Evolutionary conservation across 1,140 invertebrate genomes (phyloP).

Genomic region (Caenorhabditis tropicalis): DNA sequence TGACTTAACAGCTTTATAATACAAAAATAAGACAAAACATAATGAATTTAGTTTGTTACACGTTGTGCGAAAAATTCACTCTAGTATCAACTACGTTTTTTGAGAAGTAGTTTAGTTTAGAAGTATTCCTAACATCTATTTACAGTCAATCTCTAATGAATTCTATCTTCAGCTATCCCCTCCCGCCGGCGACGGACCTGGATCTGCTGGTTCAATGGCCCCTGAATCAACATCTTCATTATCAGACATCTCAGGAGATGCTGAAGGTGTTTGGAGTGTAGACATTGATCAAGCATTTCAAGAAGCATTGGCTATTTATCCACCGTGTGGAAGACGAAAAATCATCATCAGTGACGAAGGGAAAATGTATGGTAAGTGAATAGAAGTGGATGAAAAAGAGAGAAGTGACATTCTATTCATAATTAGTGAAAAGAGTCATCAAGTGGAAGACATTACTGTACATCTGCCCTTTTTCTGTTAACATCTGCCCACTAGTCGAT

Average conservation of each 20-base stretch:
- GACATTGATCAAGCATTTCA: slow-evolving; percentile 98
- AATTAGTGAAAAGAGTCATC: slow-evolving; percentile 26
- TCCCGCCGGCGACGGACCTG: slow-evolving; percentile 34
- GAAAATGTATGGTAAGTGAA: slow-evolving; percentile 99
- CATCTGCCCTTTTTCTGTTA: not conserved
- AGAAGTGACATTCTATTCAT: slow-evolving; percentile 23
- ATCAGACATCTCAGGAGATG: slow-evolving; percentile 84
- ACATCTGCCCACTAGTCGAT: not conserved
- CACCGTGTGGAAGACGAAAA: slow-evolving; percentile 96
- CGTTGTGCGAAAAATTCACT: too few relatives aligned
- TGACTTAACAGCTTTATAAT: not conserved
- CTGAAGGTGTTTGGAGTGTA: slow-evolving; percentile 98
- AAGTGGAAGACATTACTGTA: slow-evolving; percentile 1
- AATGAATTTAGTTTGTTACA: not conserved
- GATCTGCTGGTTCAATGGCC: slow-evolving; percentile 4
- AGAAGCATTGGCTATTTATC: slow-evolving; percentile 98
- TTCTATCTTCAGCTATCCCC: slow-evolving; percentile 32
- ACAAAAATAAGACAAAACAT: not conserved
- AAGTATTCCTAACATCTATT: too few relatives aligned
- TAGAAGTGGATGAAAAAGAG: not conserved
- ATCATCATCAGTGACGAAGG: slow-evolving; percentile 99
- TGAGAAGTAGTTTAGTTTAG: too few relatives aligned
- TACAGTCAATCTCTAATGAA: too few relatives aligned
- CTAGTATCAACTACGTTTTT: too few relatives aligned
- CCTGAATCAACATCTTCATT: slow-evolving; percentile 49